Percentiles rank a stretch among this genome's conserved stretches.
Conservation (phyloP, 92 coral and sea anemone genomes). For the Parazoanthus swiftii region DNA sequence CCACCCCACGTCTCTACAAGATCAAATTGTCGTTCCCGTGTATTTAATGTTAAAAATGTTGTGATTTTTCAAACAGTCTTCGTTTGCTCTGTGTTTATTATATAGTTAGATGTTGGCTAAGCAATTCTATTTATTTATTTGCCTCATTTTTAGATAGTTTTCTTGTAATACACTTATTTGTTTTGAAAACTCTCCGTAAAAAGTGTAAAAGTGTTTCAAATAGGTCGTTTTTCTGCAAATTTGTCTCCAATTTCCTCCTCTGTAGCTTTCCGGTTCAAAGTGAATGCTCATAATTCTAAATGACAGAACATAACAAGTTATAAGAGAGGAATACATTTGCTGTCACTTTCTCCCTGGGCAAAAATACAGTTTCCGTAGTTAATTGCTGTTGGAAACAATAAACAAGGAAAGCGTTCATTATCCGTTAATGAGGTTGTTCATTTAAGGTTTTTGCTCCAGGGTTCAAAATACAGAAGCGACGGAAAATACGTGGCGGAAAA, state of each 20-base stretch:
- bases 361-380: not conserved
- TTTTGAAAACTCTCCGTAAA: too few relatives aligned
- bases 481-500: not conserved
- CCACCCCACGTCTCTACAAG: too few relatives aligned
- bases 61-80: not conserved
- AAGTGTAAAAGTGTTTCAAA: too few relatives aligned
- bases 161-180: too few relatives aligned
- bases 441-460: not conserved
- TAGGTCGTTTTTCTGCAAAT: not conserved
- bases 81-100: too few relatives aligned
- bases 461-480: not conserved
- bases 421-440: not conserved
- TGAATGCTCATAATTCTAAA: not conserved
- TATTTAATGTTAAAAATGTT: too few relatives aligned
- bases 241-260: not conserved
- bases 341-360: not conserved
- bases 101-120: too few relatives aligned
- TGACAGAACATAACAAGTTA: not conserved
- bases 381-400: not conserved
- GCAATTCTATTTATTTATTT: not conserved
- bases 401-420: not conserved
- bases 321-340: not conserved
- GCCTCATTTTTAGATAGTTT: not conserved
- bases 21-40: too few relatives aligned
- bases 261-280: not conserved